Percentiles rank a stretch among this genome's conserved stretches.
phyloP scores from a whole-genome alignment of 2,888 invertebrate species.

The Lasius platythorax region DNA sequence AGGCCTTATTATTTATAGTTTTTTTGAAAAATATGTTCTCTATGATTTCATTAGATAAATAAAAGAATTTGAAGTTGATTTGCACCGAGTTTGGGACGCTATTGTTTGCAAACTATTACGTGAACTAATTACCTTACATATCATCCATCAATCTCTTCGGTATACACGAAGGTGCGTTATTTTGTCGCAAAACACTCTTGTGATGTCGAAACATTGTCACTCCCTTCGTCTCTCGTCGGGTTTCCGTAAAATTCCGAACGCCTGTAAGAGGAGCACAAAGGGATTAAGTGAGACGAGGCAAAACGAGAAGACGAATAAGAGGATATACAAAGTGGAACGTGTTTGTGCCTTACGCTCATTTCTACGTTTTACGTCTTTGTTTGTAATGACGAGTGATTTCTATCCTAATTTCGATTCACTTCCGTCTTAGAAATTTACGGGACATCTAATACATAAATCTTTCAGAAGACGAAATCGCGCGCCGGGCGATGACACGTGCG shows the following conservation, averaged over 20 bases:
- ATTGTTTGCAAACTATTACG: constrained; percentile 2
- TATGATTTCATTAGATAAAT: neutral
- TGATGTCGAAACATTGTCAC: constrained; percentile 30
- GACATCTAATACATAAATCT: neutral
- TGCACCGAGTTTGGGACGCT: neutral
- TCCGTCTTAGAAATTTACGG: neutral
- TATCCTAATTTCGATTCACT: constrained; percentile 14
- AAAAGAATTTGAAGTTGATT: constrained; percentile 9
- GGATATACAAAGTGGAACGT: neutral
- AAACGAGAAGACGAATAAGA: neutral
- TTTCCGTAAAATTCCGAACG: constrained; percentile 36
- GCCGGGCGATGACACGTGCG: constrained; percentile 22
- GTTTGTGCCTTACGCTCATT: neutral
- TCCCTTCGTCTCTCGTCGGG: neutral
- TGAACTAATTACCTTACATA: constrained; percentile 28
- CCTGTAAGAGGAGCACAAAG: constrained; percentile 36
- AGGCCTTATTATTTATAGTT: neutral
- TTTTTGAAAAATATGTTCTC: neutral
- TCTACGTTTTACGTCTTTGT: neutral
- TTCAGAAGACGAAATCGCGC: neutral
- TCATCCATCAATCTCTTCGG: constrained; percentile 30
- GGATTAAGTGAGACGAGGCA: neutral
- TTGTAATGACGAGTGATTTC: constrained; percentile 4
- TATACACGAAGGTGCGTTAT: constrained; percentile 5
- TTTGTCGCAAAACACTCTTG: constrained; percentile 27